Percentiles rank a stretch among this genome's conserved stretches.
phyloP scores from a whole-genome alignment of 2,797 vertebrate species.

The Thripadectes ignobilis region DNA sequence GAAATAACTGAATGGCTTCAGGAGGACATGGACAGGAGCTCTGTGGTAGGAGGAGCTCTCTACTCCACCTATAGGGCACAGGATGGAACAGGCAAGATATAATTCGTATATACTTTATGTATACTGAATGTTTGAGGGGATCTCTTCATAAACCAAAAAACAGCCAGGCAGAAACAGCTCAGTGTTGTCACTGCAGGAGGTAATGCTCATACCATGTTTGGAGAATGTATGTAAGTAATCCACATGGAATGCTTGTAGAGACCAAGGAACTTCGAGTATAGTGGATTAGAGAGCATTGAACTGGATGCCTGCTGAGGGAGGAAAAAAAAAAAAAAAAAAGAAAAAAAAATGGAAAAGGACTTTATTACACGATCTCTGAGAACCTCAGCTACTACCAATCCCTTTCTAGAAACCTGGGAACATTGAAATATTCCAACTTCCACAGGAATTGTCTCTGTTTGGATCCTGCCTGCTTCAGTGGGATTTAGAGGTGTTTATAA shows the following conservation, averaged over 20 bases:
- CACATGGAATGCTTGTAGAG: not conserved
- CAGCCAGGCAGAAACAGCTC: not conserved
- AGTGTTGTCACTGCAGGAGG: not conserved
- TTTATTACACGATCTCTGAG: not conserved
- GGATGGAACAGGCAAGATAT: fast-evolving
- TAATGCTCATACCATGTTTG: not conserved
- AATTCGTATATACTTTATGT: not conserved
- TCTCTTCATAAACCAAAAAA: not conserved
- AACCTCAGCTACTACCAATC: not conserved
- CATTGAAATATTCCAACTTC: not conserved
- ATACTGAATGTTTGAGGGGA: not conserved
- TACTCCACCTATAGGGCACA: fast-evolving
- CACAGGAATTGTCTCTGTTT: not conserved
- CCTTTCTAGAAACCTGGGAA: not conserved
- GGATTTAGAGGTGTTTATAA: not conserved
- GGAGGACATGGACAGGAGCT: not conserved
- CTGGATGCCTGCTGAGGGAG: not conserved
- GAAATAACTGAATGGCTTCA: not conserved
- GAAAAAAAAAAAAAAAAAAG: not conserved
- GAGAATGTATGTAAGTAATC: not conserved
- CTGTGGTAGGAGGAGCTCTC: not conserved
- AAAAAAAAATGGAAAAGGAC: not conserved
- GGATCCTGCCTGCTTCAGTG: not conserved
- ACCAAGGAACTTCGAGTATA: not conserved
- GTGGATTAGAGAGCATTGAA: not conserved